phyloP scores from a whole-genome alignment of 2,888 invertebrate species.

The Megamerina dolium region DNA sequence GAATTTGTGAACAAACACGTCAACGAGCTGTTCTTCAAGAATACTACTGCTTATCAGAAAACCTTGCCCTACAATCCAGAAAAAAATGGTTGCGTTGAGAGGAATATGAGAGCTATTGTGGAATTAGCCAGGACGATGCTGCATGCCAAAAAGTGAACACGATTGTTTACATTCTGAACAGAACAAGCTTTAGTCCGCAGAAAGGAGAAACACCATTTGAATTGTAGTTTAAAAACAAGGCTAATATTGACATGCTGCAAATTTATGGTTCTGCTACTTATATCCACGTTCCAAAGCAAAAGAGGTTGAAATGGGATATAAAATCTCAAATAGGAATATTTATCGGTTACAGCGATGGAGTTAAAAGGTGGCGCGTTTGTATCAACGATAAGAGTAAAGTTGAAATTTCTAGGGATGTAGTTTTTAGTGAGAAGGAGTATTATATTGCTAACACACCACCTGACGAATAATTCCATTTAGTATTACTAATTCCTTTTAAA shows the following conservation, averaged over 20 bases:
- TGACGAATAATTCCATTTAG: too few relatives aligned
- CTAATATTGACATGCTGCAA: not conserved
- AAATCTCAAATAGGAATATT: not conserved
- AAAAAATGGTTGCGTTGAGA: too few relatives aligned
- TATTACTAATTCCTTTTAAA: too few relatives aligned
- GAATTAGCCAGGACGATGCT: too few relatives aligned
- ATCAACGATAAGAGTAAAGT: slow-evolving; percentile 2
- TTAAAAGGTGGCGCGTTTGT: not conserved
- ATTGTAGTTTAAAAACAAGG: not conserved
- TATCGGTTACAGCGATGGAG: slow-evolving; percentile 1
- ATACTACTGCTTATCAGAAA: too few relatives aligned
- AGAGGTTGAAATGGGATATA: too few relatives aligned
- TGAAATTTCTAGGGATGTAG: not conserved
- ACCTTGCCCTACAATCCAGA: too few relatives aligned
- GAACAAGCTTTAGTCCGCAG: slow-evolving; percentile 7
- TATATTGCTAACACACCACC: too few relatives aligned
- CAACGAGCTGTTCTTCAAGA: too few relatives aligned
- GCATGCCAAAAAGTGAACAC: too few relatives aligned
- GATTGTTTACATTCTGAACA: not conserved
- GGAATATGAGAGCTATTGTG: too few relatives aligned
- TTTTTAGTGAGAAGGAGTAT: not conserved
- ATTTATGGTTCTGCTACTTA: not conserved
- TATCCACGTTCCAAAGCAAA: not conserved
- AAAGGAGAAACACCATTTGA: not conserved
- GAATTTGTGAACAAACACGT: too few relatives aligned